Evolutionary conservation across 2,797 vertebrate genomes (phyloP).

Genomic region (Parotocinclus haroldoi): DNA sequence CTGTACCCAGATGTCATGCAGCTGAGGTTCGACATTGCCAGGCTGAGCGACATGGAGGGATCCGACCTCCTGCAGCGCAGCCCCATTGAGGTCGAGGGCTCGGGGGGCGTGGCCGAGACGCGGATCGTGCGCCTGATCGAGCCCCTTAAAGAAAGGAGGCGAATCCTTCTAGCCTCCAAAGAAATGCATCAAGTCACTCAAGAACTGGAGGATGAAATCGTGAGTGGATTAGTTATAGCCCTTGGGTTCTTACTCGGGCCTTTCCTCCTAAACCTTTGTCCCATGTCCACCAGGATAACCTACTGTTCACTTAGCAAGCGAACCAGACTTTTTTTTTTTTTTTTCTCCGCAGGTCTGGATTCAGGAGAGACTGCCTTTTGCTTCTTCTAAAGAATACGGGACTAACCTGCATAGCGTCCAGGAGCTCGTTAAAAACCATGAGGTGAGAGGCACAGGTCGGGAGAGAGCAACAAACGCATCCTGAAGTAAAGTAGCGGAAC

Average conservation of each 20-base stretch:
- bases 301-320: too few relatives aligned
- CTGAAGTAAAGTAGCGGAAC: background rate
- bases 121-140: conserved; percentile 89
- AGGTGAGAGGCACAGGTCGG: conserved; percentile 63
- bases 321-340: background rate
- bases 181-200: conserved; percentile 91
- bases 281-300: too few relatives aligned
- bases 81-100: conserved; percentile 71
- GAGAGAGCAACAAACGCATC: background rate
- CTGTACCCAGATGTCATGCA: conserved; percentile 86
- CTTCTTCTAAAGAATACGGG: conserved; percentile 85
- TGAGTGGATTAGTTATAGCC: conserved; percentile 58
- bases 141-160: conserved; percentile 86
- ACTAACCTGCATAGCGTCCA: conserved; percentile 85
- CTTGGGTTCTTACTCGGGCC: too few relatives aligned
- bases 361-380: conserved; percentile 83
- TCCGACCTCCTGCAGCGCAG: conserved; percentile 70
- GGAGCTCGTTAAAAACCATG: conserved; percentile 88
- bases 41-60: conserved; percentile 67
- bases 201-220: conserved; percentile 91
- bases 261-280: too few relatives aligned
- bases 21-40: conserved; percentile 63
- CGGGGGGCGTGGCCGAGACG: conserved; percentile 76
- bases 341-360: conserved; percentile 81
- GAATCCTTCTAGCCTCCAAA: conserved; percentile 88